Evolutionary conservation across 37 sponge, comb jelly and placozoan species (phyloP), one percentile per base, ranked within the genome.

Genomic region (Halisarca cf. caerulea): DNA sequence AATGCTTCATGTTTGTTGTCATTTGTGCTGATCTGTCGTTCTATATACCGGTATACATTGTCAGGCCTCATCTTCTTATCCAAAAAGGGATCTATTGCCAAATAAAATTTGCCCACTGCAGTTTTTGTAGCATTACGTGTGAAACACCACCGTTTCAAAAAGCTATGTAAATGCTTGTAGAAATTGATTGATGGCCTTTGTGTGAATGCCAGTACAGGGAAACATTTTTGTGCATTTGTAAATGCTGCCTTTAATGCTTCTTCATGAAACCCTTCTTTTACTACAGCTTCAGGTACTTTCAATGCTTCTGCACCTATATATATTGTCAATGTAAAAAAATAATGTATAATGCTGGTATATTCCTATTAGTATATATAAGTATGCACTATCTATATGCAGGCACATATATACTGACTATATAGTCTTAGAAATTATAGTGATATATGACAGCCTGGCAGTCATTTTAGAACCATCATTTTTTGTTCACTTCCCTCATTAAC

Each of bases 31-130:
- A 62, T 28, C 64, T 62, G 64, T 15, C 15, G 64, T 71, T 81
- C 75, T 45, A 87, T 58, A 59, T 80, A 87, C 35, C 88, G 53
- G 64, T 81, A 87, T 57, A 58, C 54, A 71, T 87, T 81, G 59
- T 81, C 75, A 37, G 88, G 82, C 38, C 61, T 36, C 80, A 62
- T 28, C 54, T 37, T 9, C 34, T 59, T n/a, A n/a, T 84, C 30
- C 37, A 84, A 35, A 34, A 11, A 36, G 5, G 43, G 70, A 81
- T 87, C 88, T 27, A 87, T 81, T 33, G 69, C 60, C 39, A 39
- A 44, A 36, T 87, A 87, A 36, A 87, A 62, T 58, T 71, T 33
- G 27, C 88, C 82, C 33, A 87, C 80, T 81, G 80, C 51, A 24
- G 53, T 68, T 54, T 87, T 87, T 20, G 75, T 66, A 45, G 71